Base-by-base conservation (phyloP, 2,797 vertebrate genomes). In the Xenentodon cancila region DNA sequence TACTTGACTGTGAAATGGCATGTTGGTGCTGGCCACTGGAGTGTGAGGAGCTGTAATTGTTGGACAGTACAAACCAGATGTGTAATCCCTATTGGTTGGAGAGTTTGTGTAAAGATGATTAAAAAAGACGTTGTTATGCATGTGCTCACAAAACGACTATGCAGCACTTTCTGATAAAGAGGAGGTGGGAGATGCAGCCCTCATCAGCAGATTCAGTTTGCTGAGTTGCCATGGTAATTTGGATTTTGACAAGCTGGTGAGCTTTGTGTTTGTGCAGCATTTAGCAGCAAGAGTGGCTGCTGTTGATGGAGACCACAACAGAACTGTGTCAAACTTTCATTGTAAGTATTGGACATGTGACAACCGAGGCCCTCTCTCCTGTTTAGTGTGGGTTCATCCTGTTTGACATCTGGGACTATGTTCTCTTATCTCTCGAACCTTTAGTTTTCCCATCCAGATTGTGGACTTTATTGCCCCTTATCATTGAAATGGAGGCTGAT, bases 21-120 rank as follows among this genome's bases (percentile, higher is more conserved):
- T 45, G 64, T 18, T 13, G 30, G 58, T 59, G 53, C 69, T 11
- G 69, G 27, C 56, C 54, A 11, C 59, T 63, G 51, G 52, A 73
- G 54, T 59, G 76, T 76, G 67, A 67, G 64, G 13, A 12, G 13
- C 61, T 62, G 46, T 75, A 68, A 75, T 68, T 71, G 65, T 78
- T 67, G 53, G 52, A 67, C 63, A 18, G 64, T 9, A 47, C 18
- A 43, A 65, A 65, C 19, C 62, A 68, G 37, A 54, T 25, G 46
- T 30, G 52, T 67, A 65, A 73, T 77, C 51, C 68, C 45, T 16
- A 46, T 59, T 37, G 48, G 45, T 40, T 40, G 37, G 13, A 40
- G 37, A 40, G 55, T 59, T 17, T 59, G 51, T 76, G 60, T 73
- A 42, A 18, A 67, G 61, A 44, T 47, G 45, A 76, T 76, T 53